These are phyloP conservation scores for Gallinago solitaria DNA, from an alignment of 2,797 vertebrate species.

Conservation along the genomic window DNA sequence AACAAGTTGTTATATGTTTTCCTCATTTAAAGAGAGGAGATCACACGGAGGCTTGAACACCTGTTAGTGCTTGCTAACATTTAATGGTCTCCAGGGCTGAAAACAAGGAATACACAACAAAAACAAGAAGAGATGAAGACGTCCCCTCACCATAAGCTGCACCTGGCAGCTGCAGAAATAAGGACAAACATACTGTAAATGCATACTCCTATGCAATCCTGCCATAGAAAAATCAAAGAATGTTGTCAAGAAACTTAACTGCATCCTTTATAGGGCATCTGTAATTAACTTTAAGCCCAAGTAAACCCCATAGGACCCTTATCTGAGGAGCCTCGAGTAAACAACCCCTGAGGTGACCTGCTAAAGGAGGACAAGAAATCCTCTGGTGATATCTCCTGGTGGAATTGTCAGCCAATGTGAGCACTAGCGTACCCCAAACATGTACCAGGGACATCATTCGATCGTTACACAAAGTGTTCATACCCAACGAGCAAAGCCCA, in stretches of 20 bases:
- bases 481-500: accelerated
- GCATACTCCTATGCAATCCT: not conserved
- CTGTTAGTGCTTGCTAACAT: not conserved
- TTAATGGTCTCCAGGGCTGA: not conserved
- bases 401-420: no score
- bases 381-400: not conserved
- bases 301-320: not conserved
- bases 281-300: not conserved
- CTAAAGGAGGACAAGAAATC: not conserved
- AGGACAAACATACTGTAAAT: not conserved
- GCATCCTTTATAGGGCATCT: not conserved
- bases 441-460: accelerated
- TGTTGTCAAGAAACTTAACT: not conserved
- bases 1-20: not conserved
- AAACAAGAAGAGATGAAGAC: not conserved
- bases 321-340: not conserved
- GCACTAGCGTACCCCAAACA: accelerated
- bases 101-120: not conserved
- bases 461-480: not conserved
- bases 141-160: not conserved
- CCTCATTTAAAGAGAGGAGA: not conserved
- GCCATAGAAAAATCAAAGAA: not conserved
- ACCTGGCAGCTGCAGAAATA: not conserved
- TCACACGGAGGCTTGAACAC: not conserved
- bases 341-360: not conserved